Percentiles rank a stretch among this genome's conserved stretches.
phyloP scores from a whole-genome alignment of 2,888 invertebrate genomes.

The Ptychoptera contaminata region DNA sequence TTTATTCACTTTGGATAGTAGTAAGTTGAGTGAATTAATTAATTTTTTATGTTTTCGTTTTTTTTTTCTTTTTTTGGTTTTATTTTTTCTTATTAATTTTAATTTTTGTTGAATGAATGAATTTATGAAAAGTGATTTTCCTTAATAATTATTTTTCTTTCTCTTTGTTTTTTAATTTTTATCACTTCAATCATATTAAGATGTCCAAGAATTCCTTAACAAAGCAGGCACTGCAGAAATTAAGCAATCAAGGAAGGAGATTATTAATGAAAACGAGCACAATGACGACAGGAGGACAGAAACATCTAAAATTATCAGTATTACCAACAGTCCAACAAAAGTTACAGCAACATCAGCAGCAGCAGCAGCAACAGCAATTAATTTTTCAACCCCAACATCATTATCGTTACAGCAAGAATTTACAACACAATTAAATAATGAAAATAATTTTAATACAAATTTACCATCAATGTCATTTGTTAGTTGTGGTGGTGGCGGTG shows the following conservation, averaged over 20 bases:
- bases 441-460: too few relatives aligned
- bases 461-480: not conserved
- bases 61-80: not conserved
- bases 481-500: not conserved
- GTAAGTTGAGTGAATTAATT: too few relatives aligned
- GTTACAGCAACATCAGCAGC: constrained; percentile 3
- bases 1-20: too few relatives aligned
- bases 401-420: constrained; percentile 1
- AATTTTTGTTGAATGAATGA: too few relatives aligned
- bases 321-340: not conserved
- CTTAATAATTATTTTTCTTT: not conserved
- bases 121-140: too few relatives aligned
- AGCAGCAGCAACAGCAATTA: not conserved
- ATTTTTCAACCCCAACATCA: constrained; percentile 9
- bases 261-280: not conserved
- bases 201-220: constrained; percentile 19
- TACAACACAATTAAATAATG: too few relatives aligned
- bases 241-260: too few relatives aligned
- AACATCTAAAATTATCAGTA: not conserved
- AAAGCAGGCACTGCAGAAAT: too few relatives aligned
- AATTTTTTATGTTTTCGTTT: too few relatives aligned
- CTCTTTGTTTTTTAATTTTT: not conserved
- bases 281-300: not conserved
- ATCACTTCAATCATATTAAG: constrained; percentile 10
- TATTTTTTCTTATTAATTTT: not conserved